Evolutionary conservation across 2,888 invertebrate genomes (phyloP).

Genomic region (Pegoplata infirma): DNA sequence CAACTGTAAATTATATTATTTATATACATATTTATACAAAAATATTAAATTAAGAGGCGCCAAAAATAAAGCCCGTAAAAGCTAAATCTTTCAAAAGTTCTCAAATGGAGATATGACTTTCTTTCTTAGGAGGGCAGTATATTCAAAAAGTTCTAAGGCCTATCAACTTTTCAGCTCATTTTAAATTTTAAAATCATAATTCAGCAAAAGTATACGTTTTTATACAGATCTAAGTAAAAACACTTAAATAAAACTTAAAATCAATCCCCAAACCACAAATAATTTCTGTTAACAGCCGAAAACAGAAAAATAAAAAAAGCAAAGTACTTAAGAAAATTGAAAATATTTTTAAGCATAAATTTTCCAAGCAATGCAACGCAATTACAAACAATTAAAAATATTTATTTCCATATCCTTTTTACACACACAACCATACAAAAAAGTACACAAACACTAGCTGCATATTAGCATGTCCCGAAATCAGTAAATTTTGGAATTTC

Average conservation of each 20-base stretch:
- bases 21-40: too few relatives aligned
- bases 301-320: conserved; percentile 3
- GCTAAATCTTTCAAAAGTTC: too few relatives aligned
- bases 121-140: too few relatives aligned
- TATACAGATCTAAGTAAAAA: neutral
- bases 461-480: too few relatives aligned
- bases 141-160: too few relatives aligned
- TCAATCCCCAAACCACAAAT: neutral
- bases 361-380: conserved; percentile 56
- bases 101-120: too few relatives aligned
- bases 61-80: too few relatives aligned
- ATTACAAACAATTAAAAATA: conserved; percentile 55
- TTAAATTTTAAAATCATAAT: neutral
- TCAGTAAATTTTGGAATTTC: too few relatives aligned
- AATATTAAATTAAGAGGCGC: too few relatives aligned
- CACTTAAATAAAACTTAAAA: conserved; percentile 25
- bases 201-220: neutral
- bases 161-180: neutral
- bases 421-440: conserved; percentile 24
- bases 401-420: conserved; percentile 51
- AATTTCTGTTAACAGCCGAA: neutral
- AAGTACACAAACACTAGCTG: neutral
- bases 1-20: too few relatives aligned
- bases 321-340: conserved; percentile 60
- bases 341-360: conserved; percentile 59